Conservation (phyloP, 2,797 vertebrate species). For the Hybognathus amarus region DNA sequence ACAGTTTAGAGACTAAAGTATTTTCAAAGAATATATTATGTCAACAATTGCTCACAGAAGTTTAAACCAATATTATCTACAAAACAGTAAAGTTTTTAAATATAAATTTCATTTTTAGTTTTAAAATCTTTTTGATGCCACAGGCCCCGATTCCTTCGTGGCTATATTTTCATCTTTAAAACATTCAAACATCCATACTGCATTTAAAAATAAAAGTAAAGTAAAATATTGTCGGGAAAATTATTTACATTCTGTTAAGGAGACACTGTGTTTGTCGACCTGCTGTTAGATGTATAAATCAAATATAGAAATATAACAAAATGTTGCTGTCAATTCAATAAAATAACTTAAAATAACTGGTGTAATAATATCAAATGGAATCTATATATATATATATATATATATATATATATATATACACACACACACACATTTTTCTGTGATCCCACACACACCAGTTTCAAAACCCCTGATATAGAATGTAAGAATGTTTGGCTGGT, state of each 20-base stretch:
- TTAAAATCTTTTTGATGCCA: no score
- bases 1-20: not conserved
- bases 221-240: not conserved
- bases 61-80: not conserved
- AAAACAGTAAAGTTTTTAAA: not conserved
- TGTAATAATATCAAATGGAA: no score
- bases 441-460: no score
- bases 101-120: no score
- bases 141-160: no score
- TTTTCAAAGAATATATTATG: not conserved
- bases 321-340: no score
- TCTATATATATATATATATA: no score
- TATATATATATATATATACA: no score
- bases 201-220: not conserved
- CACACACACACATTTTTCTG: no score
- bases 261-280: not conserved
- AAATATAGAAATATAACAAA: not conserved
- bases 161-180: no score
- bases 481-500: not conserved
- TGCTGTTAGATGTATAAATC: not conserved
- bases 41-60: not conserved
- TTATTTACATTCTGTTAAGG: not conserved
- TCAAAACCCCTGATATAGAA: no score
- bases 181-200: no score
- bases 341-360: not conserved